Percentiles rank a stretch among this genome's conserved stretches.
Conservation (phyloP, 2,113 vertebrate species). For the Callipepla squamata region DNA sequence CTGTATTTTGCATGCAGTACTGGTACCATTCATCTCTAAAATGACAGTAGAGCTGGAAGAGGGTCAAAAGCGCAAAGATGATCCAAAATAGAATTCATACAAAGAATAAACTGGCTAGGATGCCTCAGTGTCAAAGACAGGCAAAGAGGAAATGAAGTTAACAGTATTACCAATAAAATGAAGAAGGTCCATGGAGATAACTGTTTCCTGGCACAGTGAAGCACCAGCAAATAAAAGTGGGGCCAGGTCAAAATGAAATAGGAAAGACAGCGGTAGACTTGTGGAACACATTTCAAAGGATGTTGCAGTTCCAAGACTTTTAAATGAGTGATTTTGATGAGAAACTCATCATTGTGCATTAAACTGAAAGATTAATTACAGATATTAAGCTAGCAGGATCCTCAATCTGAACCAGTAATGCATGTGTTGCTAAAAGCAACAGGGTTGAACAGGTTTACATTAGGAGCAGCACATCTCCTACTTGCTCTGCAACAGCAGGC, state of each 20-base stretch:
- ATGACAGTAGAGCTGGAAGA: background rate
- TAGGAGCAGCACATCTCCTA: background rate
- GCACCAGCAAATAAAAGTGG: background rate
- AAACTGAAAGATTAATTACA: background rate
- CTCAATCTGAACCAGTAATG: background rate
- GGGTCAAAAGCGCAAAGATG: background rate
- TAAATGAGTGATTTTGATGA: background rate
- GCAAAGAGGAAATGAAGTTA: background rate
- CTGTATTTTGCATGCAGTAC: background rate
- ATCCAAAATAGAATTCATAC: background rate
- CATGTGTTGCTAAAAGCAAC: background rate
- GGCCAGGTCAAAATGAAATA: background rate
- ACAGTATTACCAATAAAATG: rapidly evolving
- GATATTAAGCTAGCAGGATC: background rate
- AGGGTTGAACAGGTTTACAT: too few species aligned
- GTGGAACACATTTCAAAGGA: background rate
- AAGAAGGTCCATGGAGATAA: background rate
- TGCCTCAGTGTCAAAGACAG: background rate
- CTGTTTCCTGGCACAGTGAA: background rate
- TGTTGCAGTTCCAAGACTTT: rapidly evolving
- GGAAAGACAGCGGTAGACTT: background rate
- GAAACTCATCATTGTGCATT: background rate
- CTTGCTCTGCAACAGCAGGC: background rate
- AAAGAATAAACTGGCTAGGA: background rate
- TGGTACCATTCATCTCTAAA: background rate